A percentile compares a stretch with the other conserved stretches of the same genome.
These are phyloP conservation scores for Tadarida brasiliensis DNA, from an alignment of 2,797 vertebrate species.

Conservation along the genomic window DNA sequence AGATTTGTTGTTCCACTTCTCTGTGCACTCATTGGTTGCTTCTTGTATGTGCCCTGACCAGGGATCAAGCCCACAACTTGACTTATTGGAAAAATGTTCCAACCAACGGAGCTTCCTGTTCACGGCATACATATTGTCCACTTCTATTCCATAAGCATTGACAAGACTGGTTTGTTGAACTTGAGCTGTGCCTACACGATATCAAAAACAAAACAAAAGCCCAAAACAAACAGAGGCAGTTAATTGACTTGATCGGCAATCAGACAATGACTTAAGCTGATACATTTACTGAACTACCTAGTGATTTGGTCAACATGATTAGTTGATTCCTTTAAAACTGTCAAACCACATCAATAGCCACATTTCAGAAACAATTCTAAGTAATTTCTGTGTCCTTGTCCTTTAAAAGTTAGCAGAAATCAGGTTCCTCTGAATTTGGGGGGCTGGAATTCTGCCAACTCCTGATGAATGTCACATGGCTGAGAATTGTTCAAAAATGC, in stretches of 20 bases:
- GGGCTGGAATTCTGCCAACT: not conserved
- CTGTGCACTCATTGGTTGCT: not conserved
- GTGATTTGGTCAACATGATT: not conserved
- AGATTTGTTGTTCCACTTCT: not conserved
- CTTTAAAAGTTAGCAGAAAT: constrained; percentile 38
- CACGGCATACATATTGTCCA: not conserved
- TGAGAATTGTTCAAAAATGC: not conserved
- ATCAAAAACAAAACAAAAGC: constrained; percentile 27
- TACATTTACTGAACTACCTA: not conserved
- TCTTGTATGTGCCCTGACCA: not conserved
- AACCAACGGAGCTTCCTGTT: not conserved
- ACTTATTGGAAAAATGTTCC: not conserved
- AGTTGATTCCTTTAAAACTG: not conserved
- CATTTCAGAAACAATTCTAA: constrained; percentile 44
- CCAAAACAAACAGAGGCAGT: not conserved
- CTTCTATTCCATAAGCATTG: not conserved
- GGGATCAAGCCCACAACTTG: not conserved
- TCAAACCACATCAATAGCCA: not conserved
- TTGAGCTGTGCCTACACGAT: not conserved
- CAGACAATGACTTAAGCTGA: not conserved
- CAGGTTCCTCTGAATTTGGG: not conserved
- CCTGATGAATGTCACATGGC: not conserved
- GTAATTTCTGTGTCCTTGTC: not conserved
- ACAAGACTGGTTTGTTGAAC: not conserved
- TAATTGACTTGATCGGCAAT: not conserved